Evolutionary conservation across 2,888 invertebrate species (phyloP).

Genomic region (Pseudanteris insignis): DNA sequence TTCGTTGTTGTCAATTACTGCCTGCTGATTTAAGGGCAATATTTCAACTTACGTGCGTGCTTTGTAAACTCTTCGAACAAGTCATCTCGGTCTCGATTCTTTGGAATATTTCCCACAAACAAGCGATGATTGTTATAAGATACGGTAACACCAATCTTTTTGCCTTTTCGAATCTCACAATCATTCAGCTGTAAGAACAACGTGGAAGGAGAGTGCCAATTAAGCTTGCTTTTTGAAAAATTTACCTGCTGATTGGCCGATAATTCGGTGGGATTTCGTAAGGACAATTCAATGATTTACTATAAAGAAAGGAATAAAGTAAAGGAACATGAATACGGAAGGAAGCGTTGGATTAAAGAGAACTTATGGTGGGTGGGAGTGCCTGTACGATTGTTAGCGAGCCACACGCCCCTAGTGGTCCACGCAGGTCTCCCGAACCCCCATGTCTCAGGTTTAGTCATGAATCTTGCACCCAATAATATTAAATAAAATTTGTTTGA

Average conservation of each 20-base stretch:
- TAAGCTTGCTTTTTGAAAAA: slow-evolving; percentile 66
- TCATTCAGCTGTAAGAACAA: slow-evolving; percentile 99
- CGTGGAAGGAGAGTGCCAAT: slow-evolving; percentile 77
- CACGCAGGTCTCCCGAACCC: slow-evolving; percentile 66
- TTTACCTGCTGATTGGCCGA: slow-evolving; percentile 64
- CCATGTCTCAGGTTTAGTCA: slow-evolving; percentile 63
- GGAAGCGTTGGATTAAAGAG: slow-evolving; percentile 27
- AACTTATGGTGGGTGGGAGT: slow-evolving; percentile 58
- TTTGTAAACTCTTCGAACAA: slow-evolving; percentile 99
- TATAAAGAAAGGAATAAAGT: slow-evolving; percentile 29
- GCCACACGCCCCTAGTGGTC: slow-evolving; percentile 66
- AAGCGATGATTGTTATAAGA: slow-evolving; percentile 99
- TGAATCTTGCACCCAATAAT: slow-evolving; percentile 49
- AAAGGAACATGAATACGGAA: slow-evolving; percentile 20
- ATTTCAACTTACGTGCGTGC: slow-evolving; percentile 95
- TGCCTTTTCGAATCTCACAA: slow-evolving; percentile 99
- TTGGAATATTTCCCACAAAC: slow-evolving; percentile 99
- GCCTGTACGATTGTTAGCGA: slow-evolving; percentile 68
- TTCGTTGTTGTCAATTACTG: slow-evolving; percentile 53
- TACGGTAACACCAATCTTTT: slow-evolving; percentile 99
- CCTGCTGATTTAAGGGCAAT: slow-evolving; percentile 65
- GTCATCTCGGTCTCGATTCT: slow-evolving; percentile 99
- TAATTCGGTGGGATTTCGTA: slow-evolving; percentile 55
- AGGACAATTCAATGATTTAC: slow-evolving; percentile 46
- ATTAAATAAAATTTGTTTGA: too few species aligned